Percentiles rank a stretch among this genome's conserved stretches.
These are phyloP conservation scores for Pampusana beccarii DNA, from an alignment of 2,113 vertebrate species.

Conservation along the genomic window DNA sequence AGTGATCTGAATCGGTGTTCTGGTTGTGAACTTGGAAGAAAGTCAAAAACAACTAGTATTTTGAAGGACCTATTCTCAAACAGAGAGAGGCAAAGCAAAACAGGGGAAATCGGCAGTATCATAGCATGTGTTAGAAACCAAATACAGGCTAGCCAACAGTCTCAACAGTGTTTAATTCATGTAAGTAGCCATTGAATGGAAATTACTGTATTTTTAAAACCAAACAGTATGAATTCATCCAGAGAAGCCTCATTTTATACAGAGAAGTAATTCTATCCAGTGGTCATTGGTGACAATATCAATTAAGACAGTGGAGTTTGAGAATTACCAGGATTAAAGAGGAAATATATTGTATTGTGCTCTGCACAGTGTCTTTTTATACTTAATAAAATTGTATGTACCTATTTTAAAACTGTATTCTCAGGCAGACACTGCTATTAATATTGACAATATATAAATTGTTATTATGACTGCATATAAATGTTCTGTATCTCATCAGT, in stretches of 20 bases:
- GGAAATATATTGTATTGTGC: constrained; percentile 40
- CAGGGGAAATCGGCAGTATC: neutral
- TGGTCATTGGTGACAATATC: neutral
- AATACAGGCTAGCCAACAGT: neutral
- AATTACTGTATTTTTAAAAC: constrained; percentile 50
- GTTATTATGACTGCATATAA: constrained; percentile 3
- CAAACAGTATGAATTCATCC: constrained; percentile 8
- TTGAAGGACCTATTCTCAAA: neutral
- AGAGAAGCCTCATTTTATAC: constrained; percentile 28
- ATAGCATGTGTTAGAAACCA: neutral
- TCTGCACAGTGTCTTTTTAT: constrained; percentile 59
- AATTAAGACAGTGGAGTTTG: constrained; percentile 5
- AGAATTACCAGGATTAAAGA: constrained; percentile 22
- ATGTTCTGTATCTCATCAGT: constrained; percentile 7
- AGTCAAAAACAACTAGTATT: neutral
- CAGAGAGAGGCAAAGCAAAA: neutral
- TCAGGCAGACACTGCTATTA: constrained; percentile 21
- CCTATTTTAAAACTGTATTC: constrained; percentile 54
- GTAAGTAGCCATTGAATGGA: constrained; percentile 33
- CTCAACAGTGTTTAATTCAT: constrained; percentile 29
- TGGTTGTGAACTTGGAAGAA: neutral
- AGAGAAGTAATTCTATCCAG: constrained; percentile 27
- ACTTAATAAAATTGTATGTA: constrained; percentile 41
- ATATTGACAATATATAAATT: constrained; percentile 1
- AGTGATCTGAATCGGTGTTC: neutral